Evolutionary conservation across 2,113 vertebrate species (phyloP).

Genomic region (Phrynosoma blainvillii): DNA sequence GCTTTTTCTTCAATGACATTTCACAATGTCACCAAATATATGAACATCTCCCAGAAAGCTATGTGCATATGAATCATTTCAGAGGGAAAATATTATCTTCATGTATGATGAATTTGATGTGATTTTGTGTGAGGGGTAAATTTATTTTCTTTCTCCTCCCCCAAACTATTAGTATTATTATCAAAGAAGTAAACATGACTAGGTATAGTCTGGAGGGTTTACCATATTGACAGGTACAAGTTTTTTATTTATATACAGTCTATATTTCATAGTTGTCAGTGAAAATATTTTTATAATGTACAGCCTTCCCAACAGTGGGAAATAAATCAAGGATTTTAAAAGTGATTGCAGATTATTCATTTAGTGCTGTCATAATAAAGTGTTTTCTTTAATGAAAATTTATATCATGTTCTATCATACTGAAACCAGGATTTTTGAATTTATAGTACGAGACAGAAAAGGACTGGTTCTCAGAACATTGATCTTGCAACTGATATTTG

Average conservation of each 20-base stretch:
- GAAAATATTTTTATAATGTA: conserved; percentile 73
- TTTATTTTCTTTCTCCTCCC: conserved; percentile 48
- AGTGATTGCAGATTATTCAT: conserved; percentile 68
- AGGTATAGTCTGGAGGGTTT: conserved; percentile 39
- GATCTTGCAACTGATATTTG: conserved; percentile 10
- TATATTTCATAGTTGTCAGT: conserved; percentile 70
- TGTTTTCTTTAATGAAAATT: conserved; percentile 73
- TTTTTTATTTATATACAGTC: conserved; percentile 44
- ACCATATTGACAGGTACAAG: conserved; percentile 22
- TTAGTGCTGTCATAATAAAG: conserved; percentile 63
- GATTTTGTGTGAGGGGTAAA: conserved; percentile 30
- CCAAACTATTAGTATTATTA: conserved; percentile 8
- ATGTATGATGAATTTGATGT: conserved; percentile 56
- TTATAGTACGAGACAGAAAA: conserved; percentile 43
- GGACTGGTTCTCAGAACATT: not conserved
- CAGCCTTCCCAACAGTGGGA: conserved; percentile 53
- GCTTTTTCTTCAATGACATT: conserved; percentile 73
- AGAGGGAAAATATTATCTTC: conserved; percentile 31
- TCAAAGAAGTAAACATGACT: conserved; percentile 45
- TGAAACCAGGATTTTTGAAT: conserved; percentile 57
- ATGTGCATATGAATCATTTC: conserved; percentile 59
- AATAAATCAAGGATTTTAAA: conserved; percentile 74
- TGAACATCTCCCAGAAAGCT: conserved; percentile 61
- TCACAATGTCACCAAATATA: conserved; percentile 68
- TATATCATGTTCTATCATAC: conserved; percentile 56